Evolutionary conservation across 2,888 invertebrate species (phyloP), one percentile per base, ranked within the genome.

Genomic region (Chymomyza amoena): DNA sequence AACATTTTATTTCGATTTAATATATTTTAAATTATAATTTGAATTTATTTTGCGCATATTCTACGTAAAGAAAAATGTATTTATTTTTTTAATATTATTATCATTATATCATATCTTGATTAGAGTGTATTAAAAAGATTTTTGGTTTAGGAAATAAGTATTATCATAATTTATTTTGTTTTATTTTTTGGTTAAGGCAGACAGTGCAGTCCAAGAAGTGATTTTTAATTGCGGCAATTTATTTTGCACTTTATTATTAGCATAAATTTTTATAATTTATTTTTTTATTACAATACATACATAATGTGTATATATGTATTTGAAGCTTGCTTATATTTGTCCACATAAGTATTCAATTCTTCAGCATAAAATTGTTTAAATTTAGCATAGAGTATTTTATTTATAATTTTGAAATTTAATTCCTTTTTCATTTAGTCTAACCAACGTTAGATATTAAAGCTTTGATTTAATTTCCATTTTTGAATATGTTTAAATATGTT

Each of bases 151-250:
- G 61, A 66, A 75, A 73, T 70, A 61, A 61, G 32, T 32, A 7
- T 66, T 71, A 61, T 50, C 51, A 28, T 20, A 50, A 10, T 61
- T 69, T 0, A 32, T 36, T 13, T 66, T 62, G 52, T 68, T 15
- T 64, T 60, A 64, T 20, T 67, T 75, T 66, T 59, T 25, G 25
- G 25, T 25, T 87, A 84, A 84, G 88, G 84, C 88, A 81, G 79
- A 84, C 81, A 78, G 78, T 85, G 84, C 78, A 86, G 88, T 86
- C 80, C 73, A 77, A 88, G 63, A 72, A 72, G 73, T 81, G 57
- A 25, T 13, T 57, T 18, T 61, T 15, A 20, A 13, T 61, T 18
- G 18, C 25, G 6, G 61, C 16, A 16, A 56, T 25, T 71, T 68
- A 56, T 57, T 67, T 76, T 57, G 9, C 63, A 64, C 50, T 28